Base-by-base conservation (phyloP, 2,113 vertebrate species). In the Barnardius zonarius region DNA sequence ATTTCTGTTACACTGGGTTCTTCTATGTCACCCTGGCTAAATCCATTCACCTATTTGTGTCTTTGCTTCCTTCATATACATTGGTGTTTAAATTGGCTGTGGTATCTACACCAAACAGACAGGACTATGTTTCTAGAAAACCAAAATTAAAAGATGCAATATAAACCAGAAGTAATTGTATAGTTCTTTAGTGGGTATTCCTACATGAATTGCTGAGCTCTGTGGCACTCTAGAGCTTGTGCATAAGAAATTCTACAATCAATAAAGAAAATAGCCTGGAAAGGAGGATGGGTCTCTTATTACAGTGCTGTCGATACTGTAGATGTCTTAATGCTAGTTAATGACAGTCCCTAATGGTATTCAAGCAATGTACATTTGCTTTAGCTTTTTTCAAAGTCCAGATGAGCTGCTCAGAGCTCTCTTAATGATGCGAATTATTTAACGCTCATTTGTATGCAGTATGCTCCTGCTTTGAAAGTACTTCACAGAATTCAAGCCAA, bases 371-470 rank as follows among this genome's bases (percentile, higher is more conserved):
- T 90, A 73, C 83, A 72, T 94, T 97, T 91, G 74, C 93, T 96
- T 78, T 88, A 81, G 90, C 88, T 92, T 88, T 92, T 95, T 83
- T 92, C 86, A 46, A 68, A 88, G 93, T 93, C 90, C 92, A 91
- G 88, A 96, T 91, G 92, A 97, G 95, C 92, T 68, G 80, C 93
- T 94, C 17, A 18, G 96, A 92, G 92, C 80, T 92, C 82, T 86
- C 61, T 86, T 92, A 96, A 96, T 93, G 92, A 92, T 93, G 88
- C 15, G 0, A 93, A 92, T 97, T 94, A 94, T 95, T 96, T 96
- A 95, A 93, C 33, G 11, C 95, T 96, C 86, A 96, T 97, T 96
- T 96, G 95, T 95, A 96, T 96, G 92, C 95, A 92, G 83, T 69
- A 41, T 76, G 95, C 61, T 95, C 90, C 88, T 93, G 77, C 96